Evolutionary conservation across 2,888 invertebrate genomes (phyloP).

Genomic region (Itoplectis maculator): DNA sequence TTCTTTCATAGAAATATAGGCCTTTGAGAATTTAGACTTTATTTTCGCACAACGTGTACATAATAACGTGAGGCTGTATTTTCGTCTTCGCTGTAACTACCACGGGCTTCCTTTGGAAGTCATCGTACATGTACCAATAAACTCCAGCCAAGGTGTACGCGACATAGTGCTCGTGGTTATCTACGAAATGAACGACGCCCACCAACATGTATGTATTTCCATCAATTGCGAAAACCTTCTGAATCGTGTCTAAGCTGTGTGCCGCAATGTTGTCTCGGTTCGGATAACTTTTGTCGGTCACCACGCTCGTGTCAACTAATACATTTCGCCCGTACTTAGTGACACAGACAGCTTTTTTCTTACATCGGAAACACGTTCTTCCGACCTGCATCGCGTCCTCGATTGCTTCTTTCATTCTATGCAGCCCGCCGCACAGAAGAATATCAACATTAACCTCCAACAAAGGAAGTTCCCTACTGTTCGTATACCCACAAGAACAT

Average conservation of each 20-base stretch:
- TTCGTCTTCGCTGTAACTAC: neutral
- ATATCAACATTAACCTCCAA: neutral
- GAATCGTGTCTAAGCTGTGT: too few species aligned
- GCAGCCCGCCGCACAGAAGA: constrained; percentile 7
- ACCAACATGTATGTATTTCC: neutral
- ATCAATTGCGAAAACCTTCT: too few species aligned
- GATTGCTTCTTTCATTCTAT: constrained; percentile 26
- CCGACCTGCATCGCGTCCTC: neutral
- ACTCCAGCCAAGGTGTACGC: neutral
- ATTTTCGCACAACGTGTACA: neutral
- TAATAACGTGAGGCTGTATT: neutral
- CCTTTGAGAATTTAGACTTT: too few species aligned
- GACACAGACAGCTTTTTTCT: neutral
- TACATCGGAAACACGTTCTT: neutral
- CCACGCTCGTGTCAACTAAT: constrained; percentile 31
- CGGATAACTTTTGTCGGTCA: too few species aligned
- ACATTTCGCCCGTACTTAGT: constrained; percentile 14
- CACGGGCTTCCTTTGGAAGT: neutral
- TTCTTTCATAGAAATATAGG: too few species aligned
- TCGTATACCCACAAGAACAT: constrained; percentile 17
- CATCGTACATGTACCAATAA: constrained; percentile 6
- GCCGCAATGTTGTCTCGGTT: too few species aligned
- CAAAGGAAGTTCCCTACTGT: neutral
- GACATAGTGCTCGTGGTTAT: neutral
- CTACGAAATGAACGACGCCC: neutral